Base-by-base conservation (phyloP, 2,113 vertebrate species). In the Poicephalus meyeri region DNA sequence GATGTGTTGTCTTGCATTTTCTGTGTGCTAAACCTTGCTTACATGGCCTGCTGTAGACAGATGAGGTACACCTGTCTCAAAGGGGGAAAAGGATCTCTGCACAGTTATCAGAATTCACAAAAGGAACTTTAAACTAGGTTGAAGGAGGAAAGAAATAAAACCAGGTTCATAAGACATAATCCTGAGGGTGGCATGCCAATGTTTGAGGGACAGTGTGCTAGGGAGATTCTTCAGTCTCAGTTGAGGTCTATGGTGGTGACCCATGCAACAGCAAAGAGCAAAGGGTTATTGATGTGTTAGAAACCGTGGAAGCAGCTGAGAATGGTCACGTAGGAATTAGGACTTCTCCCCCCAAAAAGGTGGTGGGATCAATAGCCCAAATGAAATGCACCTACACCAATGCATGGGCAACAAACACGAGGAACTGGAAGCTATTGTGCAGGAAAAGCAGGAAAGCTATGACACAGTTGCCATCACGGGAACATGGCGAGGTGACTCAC, bases 131-230 rank as follows among this genome's bases (percentile, higher is more conserved):
- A 64, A 71, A 56, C 31, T 44, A 33, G 17, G 23, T 33, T 20
- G n/a, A 63, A 63, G 4, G 11, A 20, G 19, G 4, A 31, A 76
- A n/a, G 7, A 15, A 14, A 16, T 55, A 64, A 42, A 55, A 70
- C 16, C 29, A 55, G 41, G 47, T 17, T 56, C 8, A 4, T 11
- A 29, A 33, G 16, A 46, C 28, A 16, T 33, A 71, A 41, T 18
- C 41, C 10, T 16, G 18, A 5, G 23, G 20, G 23, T 24, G 26
- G 7, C n/a, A 64, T 1, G 0, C 24, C 56, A 41, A 4, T 29
- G 8, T 28, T 37, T 55, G 18, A 47, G 41, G 23, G 41, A 17
- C 16, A 16, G 12, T 19, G 9, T 71, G 47, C 50, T 63, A 39
- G 7, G 17, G 28, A 39, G n/a, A 24, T 53, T 28, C 47, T 63